These are phyloP conservation scores for Drosophila virilis DNA, from an alignment of 1,140 invertebrate species.

Conservation along the genomic window DNA sequence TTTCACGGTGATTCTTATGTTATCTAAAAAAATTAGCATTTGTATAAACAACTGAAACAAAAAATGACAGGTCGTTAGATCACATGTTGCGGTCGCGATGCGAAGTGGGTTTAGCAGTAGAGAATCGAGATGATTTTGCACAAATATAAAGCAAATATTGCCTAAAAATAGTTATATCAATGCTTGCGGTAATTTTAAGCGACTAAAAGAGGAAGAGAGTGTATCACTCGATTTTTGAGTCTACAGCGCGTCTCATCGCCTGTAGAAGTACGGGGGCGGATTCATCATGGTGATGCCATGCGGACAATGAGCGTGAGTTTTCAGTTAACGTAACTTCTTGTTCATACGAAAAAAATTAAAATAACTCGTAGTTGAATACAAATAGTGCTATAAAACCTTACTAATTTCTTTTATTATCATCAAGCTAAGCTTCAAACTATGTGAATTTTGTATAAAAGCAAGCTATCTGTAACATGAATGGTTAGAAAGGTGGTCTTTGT, in stretches of 20 bases:
- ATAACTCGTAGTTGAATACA: constrained; percentile 19
- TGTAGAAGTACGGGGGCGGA: constrained; percentile 24
- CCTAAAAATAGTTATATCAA: constrained; percentile 52
- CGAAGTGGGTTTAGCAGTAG: constrained; percentile 42
- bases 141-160: constrained; percentile 53
- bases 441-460: too few species aligned
- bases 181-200: constrained; percentile 47
- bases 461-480: too few species aligned
- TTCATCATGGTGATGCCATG: constrained; percentile 47
- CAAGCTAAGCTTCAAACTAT: not conserved
- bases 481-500: too few species aligned
- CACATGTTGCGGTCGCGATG: constrained; percentile 40
- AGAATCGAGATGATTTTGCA: constrained; percentile 42
- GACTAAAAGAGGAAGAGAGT: constrained; percentile 36
- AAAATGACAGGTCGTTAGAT: constrained; percentile 37
- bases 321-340: constrained; percentile 48
- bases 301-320: constrained; percentile 43
- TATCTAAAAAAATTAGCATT: constrained; percentile 56
- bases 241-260: too few species aligned
- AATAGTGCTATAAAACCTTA: not conserved
- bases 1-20: constrained; percentile 7
- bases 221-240: constrained; percentile 16
- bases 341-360: constrained; percentile 38
- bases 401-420: constrained; percentile 9
- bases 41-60: constrained; percentile 53